These are phyloP conservation scores for Amphimedon queenslandica DNA, from an alignment of 37 sponge, comb jelly and placozoan species.

Conservation along the genomic window DNA sequence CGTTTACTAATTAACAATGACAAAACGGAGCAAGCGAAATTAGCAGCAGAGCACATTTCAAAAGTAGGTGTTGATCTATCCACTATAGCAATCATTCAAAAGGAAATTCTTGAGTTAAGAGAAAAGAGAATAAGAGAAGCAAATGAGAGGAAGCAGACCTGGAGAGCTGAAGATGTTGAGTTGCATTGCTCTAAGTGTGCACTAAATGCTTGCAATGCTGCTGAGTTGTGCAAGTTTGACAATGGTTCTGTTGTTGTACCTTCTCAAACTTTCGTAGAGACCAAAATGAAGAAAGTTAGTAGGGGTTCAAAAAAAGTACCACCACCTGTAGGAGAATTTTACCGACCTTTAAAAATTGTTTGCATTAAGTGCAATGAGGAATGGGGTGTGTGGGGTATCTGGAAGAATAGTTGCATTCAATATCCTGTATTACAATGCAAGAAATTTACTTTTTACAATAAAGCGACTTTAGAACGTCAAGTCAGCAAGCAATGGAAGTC, in stretches of 20 bases:
- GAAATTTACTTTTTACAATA: slow-evolving; percentile 23
- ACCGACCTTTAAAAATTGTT: slow-evolving; percentile 28
- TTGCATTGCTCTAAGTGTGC: slow-evolving; percentile 47
- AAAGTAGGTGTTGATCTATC: neutral
- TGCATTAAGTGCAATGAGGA: slow-evolving; percentile 36
- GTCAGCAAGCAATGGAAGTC: slow-evolving; percentile 41
- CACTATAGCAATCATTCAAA: slow-evolving; percentile 11
- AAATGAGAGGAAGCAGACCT: neutral
- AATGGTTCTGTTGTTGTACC: slow-evolving; percentile 26
- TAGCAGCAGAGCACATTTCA: slow-evolving; percentile 11
- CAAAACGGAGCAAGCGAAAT: slow-evolving; percentile 8
- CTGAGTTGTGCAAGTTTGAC: slow-evolving; percentile 29
- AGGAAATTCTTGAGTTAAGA: slow-evolving; percentile 7
- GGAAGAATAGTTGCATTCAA: slow-evolving; percentile 11
- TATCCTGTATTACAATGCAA: slow-evolving; percentile 56
- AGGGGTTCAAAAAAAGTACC: neutral
- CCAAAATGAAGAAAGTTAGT: neutral
- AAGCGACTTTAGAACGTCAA: neutral
- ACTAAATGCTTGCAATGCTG: slow-evolving; percentile 34
- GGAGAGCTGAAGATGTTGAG: slow-evolving; percentile 14
- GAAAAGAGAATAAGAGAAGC: neutral
- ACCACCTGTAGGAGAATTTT: slow-evolving; percentile 4
- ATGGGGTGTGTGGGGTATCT: slow-evolving; percentile 49
- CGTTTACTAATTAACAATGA: slow-evolving; percentile 41
- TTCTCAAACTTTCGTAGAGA: slow-evolving; percentile 1